Base-by-base conservation (phyloP, 2,797 vertebrate species). In the Bryconaethiops microstoma region DNA sequence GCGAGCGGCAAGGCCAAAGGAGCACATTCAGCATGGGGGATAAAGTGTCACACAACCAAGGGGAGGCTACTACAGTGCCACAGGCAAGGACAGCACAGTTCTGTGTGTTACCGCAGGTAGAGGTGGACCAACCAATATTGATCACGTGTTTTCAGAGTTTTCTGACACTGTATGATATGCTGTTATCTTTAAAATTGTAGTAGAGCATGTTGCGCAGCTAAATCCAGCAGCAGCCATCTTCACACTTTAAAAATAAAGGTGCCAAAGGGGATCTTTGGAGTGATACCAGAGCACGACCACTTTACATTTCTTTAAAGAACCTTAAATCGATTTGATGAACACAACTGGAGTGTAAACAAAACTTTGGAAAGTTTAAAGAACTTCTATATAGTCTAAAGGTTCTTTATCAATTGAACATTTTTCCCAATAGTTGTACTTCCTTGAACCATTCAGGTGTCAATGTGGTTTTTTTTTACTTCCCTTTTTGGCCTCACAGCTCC, bases 1-100 rank as follows among this genome's bases (percentile, higher is more conserved):
- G 63, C 71, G 42, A 69, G 40, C 29, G 23, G 39, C 68, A 57
- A 80, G 25, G 75, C 80, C 67, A 82, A 65, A 73, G 2, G 23
- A 76, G 65, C 17, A 57, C 65, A 60, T 59, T 55, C 55, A 70
- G 63, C 23, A 45, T 76, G 67, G 35, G 67, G 57, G 5, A 39
- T 21, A 73, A 19, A 77, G 39, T 21, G 48, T 1, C 4, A 29
- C 29, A 39, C 42, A 81, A 77, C 40, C 40, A 64, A 65, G 72
- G 62, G 25, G 82, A 62, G 68, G 45, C 74, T 63, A 29, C 74
- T 80, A 16, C 14, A 69, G 42, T 42, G 12, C 45, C 13, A 73
- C 65, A 74, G 42, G 54, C 48, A 54, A 82, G 19, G 8, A 67
- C 39, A 17, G 7, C 9, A 29, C 17, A 67, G 64, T 67, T 40